Evolutionary conservation across 2,113 vertebrate species (phyloP).

Genomic region (Thunnus maccoyii): DNA sequence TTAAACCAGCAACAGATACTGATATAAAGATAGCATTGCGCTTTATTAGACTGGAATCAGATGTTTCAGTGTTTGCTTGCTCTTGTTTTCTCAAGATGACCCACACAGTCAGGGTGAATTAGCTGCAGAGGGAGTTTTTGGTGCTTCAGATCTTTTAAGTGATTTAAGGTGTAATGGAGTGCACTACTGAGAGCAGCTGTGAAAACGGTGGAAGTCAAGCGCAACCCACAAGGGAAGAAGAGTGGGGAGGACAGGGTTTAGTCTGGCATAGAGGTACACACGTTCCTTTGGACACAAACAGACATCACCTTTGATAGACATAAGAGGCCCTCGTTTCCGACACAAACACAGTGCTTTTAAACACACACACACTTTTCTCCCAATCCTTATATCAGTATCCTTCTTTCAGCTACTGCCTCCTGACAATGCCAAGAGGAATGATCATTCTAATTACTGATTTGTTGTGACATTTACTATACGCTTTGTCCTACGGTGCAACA

Average conservation of each 20-base stretch:
- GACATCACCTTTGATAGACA: conserved; percentile 59
- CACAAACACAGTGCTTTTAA: conserved; percentile 2
- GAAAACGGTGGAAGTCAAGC: conserved; percentile 82
- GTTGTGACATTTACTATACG: conserved; percentile 37
- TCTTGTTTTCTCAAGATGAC: conserved; percentile 67
- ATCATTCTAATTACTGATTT: conserved; percentile 53
- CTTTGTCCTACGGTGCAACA: conserved; percentile 36
- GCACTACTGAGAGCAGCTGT: conserved; percentile 81
- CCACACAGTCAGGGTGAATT: conserved; percentile 76
- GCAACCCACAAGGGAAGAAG: conserved; percentile 77
- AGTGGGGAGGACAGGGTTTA: conserved; percentile 65
- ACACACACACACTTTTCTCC: conserved; percentile 5
- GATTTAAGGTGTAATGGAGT: conserved; percentile 86
- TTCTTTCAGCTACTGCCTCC: neutral
- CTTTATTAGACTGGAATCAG: conserved; percentile 55
- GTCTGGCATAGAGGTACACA: conserved; percentile 45
- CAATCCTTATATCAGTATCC: conserved; percentile 6
- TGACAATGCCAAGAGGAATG: conserved; percentile 1
- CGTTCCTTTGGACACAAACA: conserved; percentile 61
- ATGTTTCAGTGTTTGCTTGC: conserved; percentile 63
- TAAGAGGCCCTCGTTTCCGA: conserved; percentile 5
- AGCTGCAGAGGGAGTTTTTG: conserved; percentile 78
- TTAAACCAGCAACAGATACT: conserved; percentile 36
- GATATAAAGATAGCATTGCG: conserved; percentile 34
- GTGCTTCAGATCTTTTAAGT: conserved; percentile 83